Conservation (phyloP, 1,140 invertebrate genomes). For the Bursaphelenchus mucronatus region DNA sequence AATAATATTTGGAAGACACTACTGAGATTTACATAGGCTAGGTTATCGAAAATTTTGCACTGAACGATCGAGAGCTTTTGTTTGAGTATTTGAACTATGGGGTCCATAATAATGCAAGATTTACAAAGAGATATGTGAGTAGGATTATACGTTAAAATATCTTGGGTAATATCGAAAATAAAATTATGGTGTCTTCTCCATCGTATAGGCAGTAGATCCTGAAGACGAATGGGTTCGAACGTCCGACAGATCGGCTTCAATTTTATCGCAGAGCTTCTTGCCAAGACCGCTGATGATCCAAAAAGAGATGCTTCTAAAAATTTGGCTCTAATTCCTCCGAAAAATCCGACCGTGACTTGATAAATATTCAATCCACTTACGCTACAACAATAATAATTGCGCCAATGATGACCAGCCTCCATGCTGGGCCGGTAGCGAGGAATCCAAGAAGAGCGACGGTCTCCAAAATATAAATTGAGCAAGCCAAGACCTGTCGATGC, state of each 20-base stretch:
- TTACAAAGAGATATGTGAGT: too few relatives aligned
- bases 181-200: too few relatives aligned
- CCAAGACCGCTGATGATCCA: constrained; percentile 19
- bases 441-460: constrained; percentile 17
- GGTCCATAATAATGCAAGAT: too few relatives aligned
- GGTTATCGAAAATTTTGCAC: too few relatives aligned
- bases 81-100: too few relatives aligned
- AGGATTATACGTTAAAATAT: too few relatives aligned
- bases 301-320: constrained; percentile 24
- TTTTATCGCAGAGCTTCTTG: constrained; percentile 12
- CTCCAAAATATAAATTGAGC: constrained; percentile 22
- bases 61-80: too few relatives aligned
- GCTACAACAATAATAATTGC: constrained; percentile 21
- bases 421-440: constrained; percentile 9
- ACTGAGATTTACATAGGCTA: too few relatives aligned
- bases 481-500: constrained; percentile 26
- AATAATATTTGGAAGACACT: too few relatives aligned
- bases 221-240: too few relatives aligned
- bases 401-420: constrained; percentile 17
- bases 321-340: neutral
- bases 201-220: too few relatives aligned
- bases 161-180: too few relatives aligned
- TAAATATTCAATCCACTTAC: neutral
- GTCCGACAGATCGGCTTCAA: constrained; percentile 6
- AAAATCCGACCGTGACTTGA: neutral